These are phyloP conservation scores for Saccostrea glomerata DNA, from an alignment of 1,140 invertebrate genomes.

Conservation along the genomic window DNA sequence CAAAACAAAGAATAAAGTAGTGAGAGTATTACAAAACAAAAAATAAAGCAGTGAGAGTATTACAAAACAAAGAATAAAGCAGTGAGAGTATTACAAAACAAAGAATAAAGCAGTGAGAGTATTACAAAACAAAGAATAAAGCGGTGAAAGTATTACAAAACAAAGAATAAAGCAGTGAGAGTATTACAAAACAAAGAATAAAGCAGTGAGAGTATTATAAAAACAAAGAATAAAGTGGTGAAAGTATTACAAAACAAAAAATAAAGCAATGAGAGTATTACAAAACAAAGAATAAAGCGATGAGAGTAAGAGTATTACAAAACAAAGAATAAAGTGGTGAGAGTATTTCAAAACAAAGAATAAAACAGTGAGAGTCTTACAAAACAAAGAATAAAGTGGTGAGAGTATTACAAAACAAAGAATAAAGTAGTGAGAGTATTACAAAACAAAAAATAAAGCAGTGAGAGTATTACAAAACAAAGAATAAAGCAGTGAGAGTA, in stretches of 20 bases:
- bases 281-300: too few relatives aligned
- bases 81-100: slow-evolving; percentile 80
- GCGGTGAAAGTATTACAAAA: slow-evolving; percentile 81
- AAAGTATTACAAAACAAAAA: slow-evolving; percentile 81
- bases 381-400: slow-evolving; percentile 90
- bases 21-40: slow-evolving; percentile 75
- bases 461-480: slow-evolving; percentile 79
- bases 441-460: slow-evolving; percentile 88
- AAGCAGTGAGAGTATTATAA: slow-evolving; percentile 83
- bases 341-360: slow-evolving; percentile 50
- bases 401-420: slow-evolving; percentile 65
- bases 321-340: slow-evolving; percentile 91
- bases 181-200: slow-evolving; percentile 84
- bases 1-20: slow-evolving; percentile 95
- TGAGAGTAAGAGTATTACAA: too few relatives aligned
- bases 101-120: too few relatives aligned
- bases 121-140: slow-evolving; percentile 86
- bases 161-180: too few relatives aligned
- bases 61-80: slow-evolving; percentile 87
- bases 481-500: too few relatives aligned
- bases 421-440: too few relatives aligned
- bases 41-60: too few relatives aligned
- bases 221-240: too few relatives aligned
- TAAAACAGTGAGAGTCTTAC: too few relatives aligned
- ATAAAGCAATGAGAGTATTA: slow-evolving; percentile 87